phyloP scores from a whole-genome alignment of 2,888 invertebrate species.

The Amphipoea lucens region DNA sequence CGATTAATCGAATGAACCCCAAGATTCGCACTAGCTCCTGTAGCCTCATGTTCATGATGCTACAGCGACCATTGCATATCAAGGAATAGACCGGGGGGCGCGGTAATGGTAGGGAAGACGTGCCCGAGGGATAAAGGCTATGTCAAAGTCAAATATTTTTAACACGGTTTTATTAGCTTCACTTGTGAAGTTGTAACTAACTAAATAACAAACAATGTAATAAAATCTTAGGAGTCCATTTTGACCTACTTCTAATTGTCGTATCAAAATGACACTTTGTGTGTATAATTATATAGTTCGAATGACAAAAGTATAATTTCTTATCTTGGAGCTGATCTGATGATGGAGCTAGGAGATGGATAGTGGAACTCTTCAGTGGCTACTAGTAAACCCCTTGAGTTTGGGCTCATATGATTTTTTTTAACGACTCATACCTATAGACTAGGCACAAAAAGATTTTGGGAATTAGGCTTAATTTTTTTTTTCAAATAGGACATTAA shows the following conservation, averaged over 20 bases:
- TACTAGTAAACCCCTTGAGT: background rate
- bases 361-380: background rate
- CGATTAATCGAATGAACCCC: no score
- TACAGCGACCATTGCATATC: no score
- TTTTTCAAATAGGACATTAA: no score
- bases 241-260: background rate
- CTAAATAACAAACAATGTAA: no score
- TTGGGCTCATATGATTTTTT: background rate
- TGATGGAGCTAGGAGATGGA: background rate
- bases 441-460: no score
- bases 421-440: background rate
- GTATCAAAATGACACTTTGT: background rate
- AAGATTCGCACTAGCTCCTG: no score
- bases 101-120: no score
- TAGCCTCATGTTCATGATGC: no score
- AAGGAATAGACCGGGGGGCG: no score
- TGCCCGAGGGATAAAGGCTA: background rate
- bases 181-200: no score
- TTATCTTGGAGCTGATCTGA: background rate
- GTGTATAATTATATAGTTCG: background rate
- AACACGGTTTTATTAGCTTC: no score
- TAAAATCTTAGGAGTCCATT: background rate
- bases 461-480: no score
- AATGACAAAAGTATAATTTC: background rate
- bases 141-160: background rate